Evolutionary conservation across 2,113 vertebrate genomes (phyloP).

Genomic region (Pygoscelis adeliae): DNA sequence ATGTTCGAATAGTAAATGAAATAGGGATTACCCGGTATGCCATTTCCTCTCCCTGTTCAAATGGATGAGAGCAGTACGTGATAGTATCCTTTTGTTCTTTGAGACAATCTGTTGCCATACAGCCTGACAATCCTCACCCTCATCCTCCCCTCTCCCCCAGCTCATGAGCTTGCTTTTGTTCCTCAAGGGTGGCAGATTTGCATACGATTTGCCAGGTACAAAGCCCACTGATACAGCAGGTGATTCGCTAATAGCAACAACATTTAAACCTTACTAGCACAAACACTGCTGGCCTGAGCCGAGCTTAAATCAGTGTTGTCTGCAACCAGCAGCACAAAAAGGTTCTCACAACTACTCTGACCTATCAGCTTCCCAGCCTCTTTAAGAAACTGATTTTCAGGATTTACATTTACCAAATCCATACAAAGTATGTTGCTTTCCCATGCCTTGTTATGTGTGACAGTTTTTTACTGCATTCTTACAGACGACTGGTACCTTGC

Average conservation of each 20-base stretch:
- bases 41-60: background rate
- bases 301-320: background rate
- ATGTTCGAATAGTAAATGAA: background rate
- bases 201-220: background rate
- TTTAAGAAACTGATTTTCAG: background rate
- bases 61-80: background rate
- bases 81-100: background rate
- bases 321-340: background rate
- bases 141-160: background rate
- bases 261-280: background rate
- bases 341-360: background rate
- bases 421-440: background rate
- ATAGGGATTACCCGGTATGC: background rate
- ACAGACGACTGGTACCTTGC: background rate
- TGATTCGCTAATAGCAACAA: background rate
- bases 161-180: background rate
- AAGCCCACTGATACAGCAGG: background rate
- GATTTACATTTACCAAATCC: background rate
- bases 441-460: background rate
- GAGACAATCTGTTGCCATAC: background rate
- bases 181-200: background rate
- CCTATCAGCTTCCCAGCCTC: background rate
- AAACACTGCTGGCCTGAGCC: background rate
- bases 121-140: background rate
- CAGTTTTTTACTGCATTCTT: background rate